Conservation (phyloP, 2,113 vertebrate species). For the Oreocharis arfaki region DNA sequence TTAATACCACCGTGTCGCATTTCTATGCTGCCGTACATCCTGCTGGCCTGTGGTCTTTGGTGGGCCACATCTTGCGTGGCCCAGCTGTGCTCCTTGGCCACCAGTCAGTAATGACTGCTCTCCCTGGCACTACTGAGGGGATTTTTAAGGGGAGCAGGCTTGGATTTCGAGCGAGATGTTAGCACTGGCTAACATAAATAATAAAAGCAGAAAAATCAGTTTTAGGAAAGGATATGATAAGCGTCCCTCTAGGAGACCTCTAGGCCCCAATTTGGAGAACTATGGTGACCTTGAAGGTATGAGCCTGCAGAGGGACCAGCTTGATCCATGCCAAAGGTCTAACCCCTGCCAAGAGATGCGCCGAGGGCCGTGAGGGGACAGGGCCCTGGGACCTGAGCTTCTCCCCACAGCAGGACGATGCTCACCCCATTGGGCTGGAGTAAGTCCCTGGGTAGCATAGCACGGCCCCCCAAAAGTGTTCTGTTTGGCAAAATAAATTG, state of each 20-base stretch:
- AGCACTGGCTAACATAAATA: not conserved
- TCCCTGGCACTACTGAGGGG: not conserved
- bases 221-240: not conserved
- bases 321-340: not conserved
- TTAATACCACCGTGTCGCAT: slow-evolving; percentile 61
- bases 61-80: not conserved
- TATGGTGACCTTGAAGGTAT: not conserved
- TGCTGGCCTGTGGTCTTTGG: not conserved
- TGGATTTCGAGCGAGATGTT: not conserved
- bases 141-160: not conserved
- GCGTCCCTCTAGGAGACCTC: not conserved
- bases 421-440: not conserved
- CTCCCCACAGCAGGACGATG: not conserved
- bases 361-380: not conserved
- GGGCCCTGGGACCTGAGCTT: not conserved
- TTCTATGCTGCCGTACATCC: slow-evolving; percentile 47
- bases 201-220: not conserved
- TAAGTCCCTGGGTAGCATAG: not conserved
- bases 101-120: not conserved
- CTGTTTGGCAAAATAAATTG: not conserved
- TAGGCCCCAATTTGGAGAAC: not conserved
- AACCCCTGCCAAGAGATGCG: not conserved
- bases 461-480: not conserved
- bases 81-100: not conserved
- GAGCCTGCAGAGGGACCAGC: not conserved